Percentiles rank a stretch among this genome's conserved stretches.
Conservation (phyloP, 2,797 vertebrate genomes). For the Rhinophrynus dorsalis region DNA sequence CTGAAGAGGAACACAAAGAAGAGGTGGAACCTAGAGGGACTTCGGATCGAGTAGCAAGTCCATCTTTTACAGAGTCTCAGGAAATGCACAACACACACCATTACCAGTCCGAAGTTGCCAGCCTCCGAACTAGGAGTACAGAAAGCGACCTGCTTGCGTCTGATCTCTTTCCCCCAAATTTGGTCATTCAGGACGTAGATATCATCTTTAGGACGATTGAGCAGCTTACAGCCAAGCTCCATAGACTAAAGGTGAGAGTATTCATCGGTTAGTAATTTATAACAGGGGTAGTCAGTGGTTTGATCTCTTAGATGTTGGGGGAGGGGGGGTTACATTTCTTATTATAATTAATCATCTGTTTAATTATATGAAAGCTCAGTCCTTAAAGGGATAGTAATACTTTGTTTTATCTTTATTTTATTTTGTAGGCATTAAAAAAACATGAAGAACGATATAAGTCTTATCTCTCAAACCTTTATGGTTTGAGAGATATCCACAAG, state of each 20-base stretch:
- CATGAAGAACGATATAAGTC: no score
- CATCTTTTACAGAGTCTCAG: not conserved
- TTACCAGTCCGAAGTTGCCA: not conserved
- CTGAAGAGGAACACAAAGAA: conserved; percentile 14
- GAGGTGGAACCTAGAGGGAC: fast-evolving
- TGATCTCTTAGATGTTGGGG: no score
- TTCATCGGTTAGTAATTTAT: not conserved
- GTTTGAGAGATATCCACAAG: no score
- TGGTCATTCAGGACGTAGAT: conserved; percentile 53
- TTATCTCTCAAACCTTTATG: no score
- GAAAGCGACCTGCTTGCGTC: not conserved
- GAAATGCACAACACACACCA: not conserved
- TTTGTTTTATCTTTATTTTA: no score
- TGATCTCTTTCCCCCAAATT: not conserved
- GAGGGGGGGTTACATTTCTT: no score
- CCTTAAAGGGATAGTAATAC: no score
- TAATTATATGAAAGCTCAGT: no score
- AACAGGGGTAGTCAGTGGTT: no score
- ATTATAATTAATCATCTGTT: no score
- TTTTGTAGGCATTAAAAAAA: no score
- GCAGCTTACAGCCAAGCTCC: conserved; percentile 63
- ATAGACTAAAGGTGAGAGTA: conserved; percentile 60
- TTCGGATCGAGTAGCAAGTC: not conserved
- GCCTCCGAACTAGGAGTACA: conserved; percentile 1
- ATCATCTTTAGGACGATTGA: conserved; percentile 64